A percentile compares a stretch with the other conserved stretches of the same genome.
phyloP scores from a whole-genome alignment of 2,113 vertebrate species.

The Pelodiscus sinensis region DNA sequence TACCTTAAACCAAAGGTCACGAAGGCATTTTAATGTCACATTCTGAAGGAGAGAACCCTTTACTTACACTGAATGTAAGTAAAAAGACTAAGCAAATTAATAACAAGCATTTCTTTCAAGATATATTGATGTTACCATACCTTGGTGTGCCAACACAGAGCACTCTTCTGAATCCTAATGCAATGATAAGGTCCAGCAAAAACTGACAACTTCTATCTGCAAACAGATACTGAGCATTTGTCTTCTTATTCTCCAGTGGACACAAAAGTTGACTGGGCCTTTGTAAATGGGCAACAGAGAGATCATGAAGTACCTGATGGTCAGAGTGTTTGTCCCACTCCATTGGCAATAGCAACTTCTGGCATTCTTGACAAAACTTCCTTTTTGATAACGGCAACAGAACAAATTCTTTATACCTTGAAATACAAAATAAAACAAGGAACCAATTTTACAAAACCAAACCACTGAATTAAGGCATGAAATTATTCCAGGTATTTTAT shows the following conservation, averaged over 20 bases:
- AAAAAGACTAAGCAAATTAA: neutral
- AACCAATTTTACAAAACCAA: neutral
- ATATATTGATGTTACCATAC: conserved; percentile 64
- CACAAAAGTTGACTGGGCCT: conserved; percentile 87
- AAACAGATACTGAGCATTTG: conserved; percentile 95
- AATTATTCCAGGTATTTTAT: accelerated
- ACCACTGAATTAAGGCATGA: neutral
- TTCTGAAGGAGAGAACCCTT: neutral
- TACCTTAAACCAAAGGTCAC: neutral
- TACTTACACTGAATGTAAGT: neutral
- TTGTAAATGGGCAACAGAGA: conserved; percentile 80
- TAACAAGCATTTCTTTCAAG: neutral
- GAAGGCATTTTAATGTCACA: neutral
- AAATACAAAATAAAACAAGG: neutral
- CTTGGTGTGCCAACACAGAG: conserved; percentile 93
- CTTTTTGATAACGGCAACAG: conserved; percentile 79
- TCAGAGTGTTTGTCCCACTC: conserved; percentile 78
- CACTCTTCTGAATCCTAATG: conserved; percentile 86
- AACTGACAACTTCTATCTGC: conserved; percentile 89
- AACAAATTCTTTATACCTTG: conserved; percentile 86
- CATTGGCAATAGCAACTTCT: conserved; percentile 82
- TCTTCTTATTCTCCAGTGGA: conserved; percentile 93
- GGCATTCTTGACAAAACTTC: conserved; percentile 90
- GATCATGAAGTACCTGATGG: conserved; percentile 73
- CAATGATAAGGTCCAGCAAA: conserved; percentile 82